phyloP scores from a whole-genome alignment of 1,140 invertebrate genomes.

The Euura saliciscinereae region DNA sequence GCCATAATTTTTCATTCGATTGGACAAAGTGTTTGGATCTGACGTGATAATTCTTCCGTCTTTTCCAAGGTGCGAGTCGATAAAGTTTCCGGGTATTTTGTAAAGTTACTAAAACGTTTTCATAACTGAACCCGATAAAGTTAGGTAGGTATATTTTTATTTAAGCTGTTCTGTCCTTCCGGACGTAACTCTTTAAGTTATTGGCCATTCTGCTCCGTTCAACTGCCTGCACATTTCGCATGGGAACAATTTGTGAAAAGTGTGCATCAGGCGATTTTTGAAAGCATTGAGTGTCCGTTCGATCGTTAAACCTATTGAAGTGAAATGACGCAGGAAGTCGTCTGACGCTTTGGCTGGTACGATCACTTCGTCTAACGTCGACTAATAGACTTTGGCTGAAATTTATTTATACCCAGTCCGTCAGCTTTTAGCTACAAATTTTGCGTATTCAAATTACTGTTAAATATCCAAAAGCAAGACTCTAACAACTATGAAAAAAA shows the following conservation, averaged over 20 bases:
- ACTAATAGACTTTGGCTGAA: not conserved
- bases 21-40: no score
- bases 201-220: not conserved
- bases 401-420: not conserved
- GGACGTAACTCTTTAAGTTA: not conserved
- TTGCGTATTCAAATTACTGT: not conserved
- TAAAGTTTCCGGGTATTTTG: not conserved
- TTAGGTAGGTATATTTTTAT: not conserved
- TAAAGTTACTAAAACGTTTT: not conserved
- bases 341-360: not conserved
- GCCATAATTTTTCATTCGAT: no score
- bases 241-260: constrained; percentile 7
- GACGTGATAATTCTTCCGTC: no score
- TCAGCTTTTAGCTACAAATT: not conserved
- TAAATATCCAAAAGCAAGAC: not conserved
- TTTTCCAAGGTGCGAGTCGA: not conserved
- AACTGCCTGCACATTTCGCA: not conserved
- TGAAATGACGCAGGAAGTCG: not conserved
- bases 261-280: constrained; percentile 4
- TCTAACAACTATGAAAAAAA: not conserved
- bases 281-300: constrained; percentile 5
- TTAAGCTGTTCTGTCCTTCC: not conserved
- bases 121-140: not conserved
- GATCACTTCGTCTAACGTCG: not conserved
- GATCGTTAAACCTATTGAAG: constrained; percentile 2